A percentile compares a stretch with the other conserved stretches of the same genome.
Conservation (phyloP, 2,797 vertebrate species). For the Arrhamphus sclerolepis region DNA sequence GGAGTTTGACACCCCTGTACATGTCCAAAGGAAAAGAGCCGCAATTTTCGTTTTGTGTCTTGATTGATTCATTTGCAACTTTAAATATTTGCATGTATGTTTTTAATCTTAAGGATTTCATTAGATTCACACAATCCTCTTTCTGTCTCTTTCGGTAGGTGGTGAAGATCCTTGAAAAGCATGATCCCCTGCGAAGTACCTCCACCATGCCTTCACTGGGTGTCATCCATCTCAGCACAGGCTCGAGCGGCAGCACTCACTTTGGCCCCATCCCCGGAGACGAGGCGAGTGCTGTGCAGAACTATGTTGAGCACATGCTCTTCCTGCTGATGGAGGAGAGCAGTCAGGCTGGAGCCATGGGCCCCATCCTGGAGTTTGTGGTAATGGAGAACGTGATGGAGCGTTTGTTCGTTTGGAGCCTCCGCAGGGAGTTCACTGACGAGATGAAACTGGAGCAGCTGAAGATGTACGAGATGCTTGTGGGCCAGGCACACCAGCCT, state of each 20-base stretch:
- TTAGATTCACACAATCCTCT: background rate
- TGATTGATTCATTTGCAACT: background rate
- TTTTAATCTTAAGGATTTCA: background rate
- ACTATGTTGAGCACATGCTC: conserved; percentile 98
- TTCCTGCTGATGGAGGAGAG: conserved; percentile 91
- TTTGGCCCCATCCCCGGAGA: conserved; percentile 85
- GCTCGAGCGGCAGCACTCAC: conserved; percentile 49
- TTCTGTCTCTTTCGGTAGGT: conserved; percentile 78
- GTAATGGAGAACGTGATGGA: conserved; percentile 98
- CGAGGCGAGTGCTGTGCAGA: conserved; percentile 95
- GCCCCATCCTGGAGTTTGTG: conserved; percentile 96
- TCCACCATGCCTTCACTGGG: conserved; percentile 48
- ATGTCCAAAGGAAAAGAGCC: no score
- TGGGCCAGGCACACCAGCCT: conserved; percentile 92
- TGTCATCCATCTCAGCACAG: conserved; percentile 51
- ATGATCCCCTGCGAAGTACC: conserved; percentile 90
- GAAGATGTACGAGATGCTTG: conserved; percentile 97
- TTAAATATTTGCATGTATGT: background rate
- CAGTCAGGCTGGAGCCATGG: conserved; percentile 91
- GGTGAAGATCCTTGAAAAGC: conserved; percentile 96
- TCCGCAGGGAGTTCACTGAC: conserved; percentile 93
- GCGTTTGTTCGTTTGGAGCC: conserved; percentile 97
- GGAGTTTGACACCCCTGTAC: no score
- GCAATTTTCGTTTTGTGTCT: no score
- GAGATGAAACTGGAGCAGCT: conserved; percentile 97